Evolutionary conservation across 2,888 invertebrate genomes (phyloP), one percentile per base, ranked within the genome.

Genomic region (Cheilosia variabilis): DNA sequence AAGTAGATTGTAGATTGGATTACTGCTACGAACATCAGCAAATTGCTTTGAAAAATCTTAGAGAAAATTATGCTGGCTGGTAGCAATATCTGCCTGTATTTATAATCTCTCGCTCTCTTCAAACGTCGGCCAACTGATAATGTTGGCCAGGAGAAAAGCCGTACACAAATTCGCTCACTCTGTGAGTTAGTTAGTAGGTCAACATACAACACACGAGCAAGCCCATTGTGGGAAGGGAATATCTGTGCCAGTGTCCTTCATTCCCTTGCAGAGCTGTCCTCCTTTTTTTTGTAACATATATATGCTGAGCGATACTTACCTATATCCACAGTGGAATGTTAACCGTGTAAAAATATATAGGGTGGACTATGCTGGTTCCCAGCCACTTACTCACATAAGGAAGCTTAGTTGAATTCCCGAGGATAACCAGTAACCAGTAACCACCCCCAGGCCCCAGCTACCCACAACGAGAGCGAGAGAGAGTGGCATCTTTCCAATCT

Each of bases 171-270:
- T 63, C 31, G 53, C 50, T 41, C 19, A 41, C 52, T 52, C 45
- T n/a, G 47, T 50, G 60, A 81, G 57, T 76, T 86, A 81, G 81
- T 86, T 86, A 81, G 81, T 86, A 86, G 86, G 86, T 86, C 86
- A 86, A 81, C 68, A 81, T 43, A 77, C 63, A 76, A 76, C 66
- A 80, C 81, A 72, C 65, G 69, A 75, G 75, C 75, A 79, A 69
- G 37, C n/a, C 41, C 57, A 75, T 69, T 81, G 62, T 81, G 63
- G 52, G 66, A 55, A 66, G 57, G 73, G 60, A 77, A 81, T 81
- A 84, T 79, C 65, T 84, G 76, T 86, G 81, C 77, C 86, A 86
- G 86, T 86, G 86, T 86, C 86, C 86, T 86, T 86, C 76, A 72
- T 71, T 76, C 81, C 86, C 55, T 73, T 75, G 65, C 63, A 60